Evolutionary conservation across 92 coral and sea anemone species (phyloP).

Genomic region (Parazoanthus atlanticus): DNA sequence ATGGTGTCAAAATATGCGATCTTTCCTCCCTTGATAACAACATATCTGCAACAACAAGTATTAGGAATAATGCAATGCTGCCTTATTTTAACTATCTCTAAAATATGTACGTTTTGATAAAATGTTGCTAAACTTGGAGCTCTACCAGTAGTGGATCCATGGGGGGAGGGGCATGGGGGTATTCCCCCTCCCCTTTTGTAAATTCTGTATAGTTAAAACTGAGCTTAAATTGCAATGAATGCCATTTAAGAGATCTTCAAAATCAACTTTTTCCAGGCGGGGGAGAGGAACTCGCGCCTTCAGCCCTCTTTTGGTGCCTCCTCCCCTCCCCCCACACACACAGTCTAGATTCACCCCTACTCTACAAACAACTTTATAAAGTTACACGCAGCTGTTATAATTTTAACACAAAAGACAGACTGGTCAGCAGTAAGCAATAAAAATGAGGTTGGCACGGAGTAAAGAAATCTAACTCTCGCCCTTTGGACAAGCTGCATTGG

Average conservation of each 20-base stretch:
- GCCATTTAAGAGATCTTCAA: not conserved
- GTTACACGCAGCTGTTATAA: no score
- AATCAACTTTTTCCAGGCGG: not conserved
- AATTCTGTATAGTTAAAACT: not conserved
- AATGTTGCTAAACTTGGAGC: no score
- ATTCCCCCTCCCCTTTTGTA: not conserved
- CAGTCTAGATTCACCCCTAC: not conserved
- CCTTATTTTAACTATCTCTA: no score
- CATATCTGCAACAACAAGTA: slow-evolving; percentile 71
- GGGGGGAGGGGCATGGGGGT: no score
- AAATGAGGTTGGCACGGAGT: no score
- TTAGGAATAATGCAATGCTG: not conserved
- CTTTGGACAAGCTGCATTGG: not conserved
- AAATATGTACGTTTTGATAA: no score
- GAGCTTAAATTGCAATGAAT: not conserved
- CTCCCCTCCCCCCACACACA: not conserved
- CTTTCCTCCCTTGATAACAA: slow-evolving; percentile 85
- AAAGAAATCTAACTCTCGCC: not conserved
- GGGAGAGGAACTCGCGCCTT: no score
- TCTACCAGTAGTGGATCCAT: no score
- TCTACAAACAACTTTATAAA: not conserved
- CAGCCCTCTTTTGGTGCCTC: not conserved
- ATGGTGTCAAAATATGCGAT: slow-evolving; percentile 89
- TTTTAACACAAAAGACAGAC: not conserved
- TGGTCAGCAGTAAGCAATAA: not conserved